Evolutionary conservation across 2,888 invertebrate species (phyloP).

Genomic region (Lycaena phlaeas): DNA sequence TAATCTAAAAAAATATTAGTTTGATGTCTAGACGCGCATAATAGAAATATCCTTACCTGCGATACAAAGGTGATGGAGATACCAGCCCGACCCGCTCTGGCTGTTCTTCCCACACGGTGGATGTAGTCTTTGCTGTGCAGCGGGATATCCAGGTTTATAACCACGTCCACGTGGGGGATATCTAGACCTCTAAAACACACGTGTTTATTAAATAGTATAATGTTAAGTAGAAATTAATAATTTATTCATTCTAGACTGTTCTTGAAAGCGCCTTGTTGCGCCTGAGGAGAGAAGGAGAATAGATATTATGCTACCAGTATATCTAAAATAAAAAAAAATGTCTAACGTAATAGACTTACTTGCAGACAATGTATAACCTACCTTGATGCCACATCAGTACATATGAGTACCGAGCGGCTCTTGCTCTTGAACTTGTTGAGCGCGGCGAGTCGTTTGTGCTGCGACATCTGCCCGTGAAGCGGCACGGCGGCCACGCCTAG

Average conservation of each 20-base stretch:
- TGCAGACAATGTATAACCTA: conserved; percentile 40
- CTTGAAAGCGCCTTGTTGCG: too few species aligned
- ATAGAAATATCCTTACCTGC: conserved; percentile 71
- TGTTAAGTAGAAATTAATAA: too few species aligned
- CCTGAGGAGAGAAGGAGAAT: too few species aligned
- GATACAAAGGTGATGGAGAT: conserved; percentile 96
- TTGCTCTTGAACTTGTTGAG: conserved; percentile 97
- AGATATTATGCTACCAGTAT: too few species aligned
- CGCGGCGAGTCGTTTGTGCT: conserved; percentile 95
- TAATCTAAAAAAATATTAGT: too few species aligned
- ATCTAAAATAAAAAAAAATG: too few species aligned
- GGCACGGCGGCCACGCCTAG: conserved; percentile 96
- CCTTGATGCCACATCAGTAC: conserved; percentile 99
- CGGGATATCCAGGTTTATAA: conserved; percentile 98
- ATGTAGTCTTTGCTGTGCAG: conserved; percentile 99
- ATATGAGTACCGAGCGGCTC: conserved; percentile 93
- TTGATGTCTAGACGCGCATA: too few species aligned
- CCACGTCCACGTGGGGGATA: conserved; percentile 98
- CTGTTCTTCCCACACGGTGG: conserved; percentile 97
- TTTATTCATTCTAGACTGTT: too few species aligned
- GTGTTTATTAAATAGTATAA: too few species aligned
- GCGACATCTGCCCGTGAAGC: conserved; percentile 99
- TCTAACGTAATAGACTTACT: too few species aligned
- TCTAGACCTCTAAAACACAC: conserved; percentile 97
- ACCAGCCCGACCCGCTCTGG: conserved; percentile 95